Base-by-base conservation (phyloP, 1,140 invertebrate genomes). In the Diorhabda elongata region DNA sequence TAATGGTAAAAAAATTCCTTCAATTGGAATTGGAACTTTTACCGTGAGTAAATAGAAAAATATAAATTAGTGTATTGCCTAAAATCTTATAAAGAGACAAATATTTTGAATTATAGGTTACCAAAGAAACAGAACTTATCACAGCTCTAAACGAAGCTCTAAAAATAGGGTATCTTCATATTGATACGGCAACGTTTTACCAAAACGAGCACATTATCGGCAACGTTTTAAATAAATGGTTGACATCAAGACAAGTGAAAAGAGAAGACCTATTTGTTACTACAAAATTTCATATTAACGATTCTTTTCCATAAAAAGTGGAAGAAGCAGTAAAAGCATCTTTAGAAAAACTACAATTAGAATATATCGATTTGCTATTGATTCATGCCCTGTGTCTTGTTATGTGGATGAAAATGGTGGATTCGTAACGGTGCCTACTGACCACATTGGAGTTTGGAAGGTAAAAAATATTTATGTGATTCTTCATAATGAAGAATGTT, bases 131-230 rank as follows among this genome's bases (percentile, higher is more conserved):
- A 26, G 26, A 26, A 26, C 26, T 26, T 26, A 26, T 1, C 26
- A 26, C 26, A 26, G 26, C 26, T 42, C 83, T 94, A 0, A 85
- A 87, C 47, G 81, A 81, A 62, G 92, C 87, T 8, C 75, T 90
- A 8, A 84, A 86, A 71, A 81, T 82, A 47, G 90, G 90, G 3
- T 92, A 91, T 76, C 82, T 89, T 3, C 89, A 89, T 67, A 88
- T 92, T 44, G 90, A 92, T 75, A 85, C 87, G 0, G 89, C 90
- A 0, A 76, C 88, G 71, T 87, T 89, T 77, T 94, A 94, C 76
- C 85, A 87, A 68, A 95, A 94, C 78, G 93, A 95, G 81, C 84
- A 86, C 64, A 86, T 86, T 4, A 92, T 95, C 75, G 92, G 93
- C 8, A 85, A 83, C 47, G 88, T 89, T 47, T 81, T 94, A 7